Percentiles rank a stretch among this genome's conserved stretches.
These are phyloP conservation scores for Phenganax stokvisi DNA, from an alignment of 92 coral and sea anemone genomes.

Conservation along the genomic window DNA sequence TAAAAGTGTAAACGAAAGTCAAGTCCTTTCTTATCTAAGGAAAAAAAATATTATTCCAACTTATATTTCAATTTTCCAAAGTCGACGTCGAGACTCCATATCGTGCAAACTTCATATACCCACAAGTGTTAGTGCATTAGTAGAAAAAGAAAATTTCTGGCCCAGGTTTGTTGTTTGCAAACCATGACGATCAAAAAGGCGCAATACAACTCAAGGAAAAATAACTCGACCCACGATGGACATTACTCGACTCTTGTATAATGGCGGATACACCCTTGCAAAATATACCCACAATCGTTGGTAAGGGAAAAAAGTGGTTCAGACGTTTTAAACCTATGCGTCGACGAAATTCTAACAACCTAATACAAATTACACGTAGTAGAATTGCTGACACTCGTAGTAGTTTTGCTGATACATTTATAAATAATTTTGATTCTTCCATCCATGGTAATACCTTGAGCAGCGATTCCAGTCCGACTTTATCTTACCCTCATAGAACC, in stretches of 20 bases:
- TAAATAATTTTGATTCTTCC: background rate
- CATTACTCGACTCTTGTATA: background rate
- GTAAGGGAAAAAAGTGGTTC: no score
- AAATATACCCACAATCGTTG: background rate
- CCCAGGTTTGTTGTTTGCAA: slow-evolving; percentile 10
- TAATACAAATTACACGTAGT: background rate
- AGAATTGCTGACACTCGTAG: no score
- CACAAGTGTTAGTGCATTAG: background rate
- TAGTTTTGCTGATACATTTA: background rate
- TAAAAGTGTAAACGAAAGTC: slow-evolving; percentile 16
- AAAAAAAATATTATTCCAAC: slow-evolving; percentile 16
- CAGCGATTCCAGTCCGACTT: no score
- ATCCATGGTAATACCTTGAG: background rate
- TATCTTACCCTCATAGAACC: no score
- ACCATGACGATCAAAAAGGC: slow-evolving; percentile 8
- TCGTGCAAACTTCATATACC: slow-evolving; percentile 18
- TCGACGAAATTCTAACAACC: background rate
- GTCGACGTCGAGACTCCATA: slow-evolving; percentile 20
- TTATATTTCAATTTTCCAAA: slow-evolving; percentile 13
- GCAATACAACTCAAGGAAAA: background rate
- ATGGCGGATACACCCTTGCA: slow-evolving; percentile 6
- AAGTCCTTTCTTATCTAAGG: slow-evolving; percentile 11
- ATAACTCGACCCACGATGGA: background rate
- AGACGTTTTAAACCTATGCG: background rate
- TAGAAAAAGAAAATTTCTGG: slow-evolving; percentile 24